Conservation (phyloP, 2,888 invertebrate genomes). For the Stomorhina lunata region DNA sequence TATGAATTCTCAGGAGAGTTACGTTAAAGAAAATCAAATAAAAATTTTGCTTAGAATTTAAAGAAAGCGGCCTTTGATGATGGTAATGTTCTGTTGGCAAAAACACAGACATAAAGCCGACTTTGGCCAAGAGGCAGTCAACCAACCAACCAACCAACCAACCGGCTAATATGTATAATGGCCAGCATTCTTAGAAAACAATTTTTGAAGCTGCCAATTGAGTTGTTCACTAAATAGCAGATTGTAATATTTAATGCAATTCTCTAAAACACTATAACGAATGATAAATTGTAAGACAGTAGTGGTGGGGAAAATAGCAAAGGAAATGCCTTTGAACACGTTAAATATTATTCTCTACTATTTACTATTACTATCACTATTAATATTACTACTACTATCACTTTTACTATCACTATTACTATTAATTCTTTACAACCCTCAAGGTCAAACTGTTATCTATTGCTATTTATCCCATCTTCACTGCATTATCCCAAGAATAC, state of each 20-base stretch:
- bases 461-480: neutral
- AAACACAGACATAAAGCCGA: neutral
- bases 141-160: conserved; percentile 16
- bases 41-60: conserved; percentile 40
- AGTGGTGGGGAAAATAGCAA: neutral
- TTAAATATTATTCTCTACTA: too few relatives aligned
- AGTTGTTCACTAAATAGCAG: conserved; percentile 60
- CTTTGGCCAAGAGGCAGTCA: conserved; percentile 14
- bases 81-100: conserved; percentile 7
- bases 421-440: neutral
- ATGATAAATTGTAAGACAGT: conserved; percentile 27
- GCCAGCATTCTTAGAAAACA: conserved; percentile 66
- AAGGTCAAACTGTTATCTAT: neutral
- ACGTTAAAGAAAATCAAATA: conserved; percentile 24
- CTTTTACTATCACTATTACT: too few relatives aligned
- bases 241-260: conserved; percentile 50
- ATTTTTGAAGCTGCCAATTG: conserved; percentile 64
- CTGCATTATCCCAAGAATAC: neutral
- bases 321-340: neutral
- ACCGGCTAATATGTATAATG: too few relatives aligned
- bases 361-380: too few relatives aligned
- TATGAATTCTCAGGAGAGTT: neutral
- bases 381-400: too few relatives aligned
- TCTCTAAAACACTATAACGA: conserved; percentile 40
- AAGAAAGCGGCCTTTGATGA: conserved; percentile 43